Conservation (phyloP, 2,113 vertebrate genomes). For the Bungarus multicinctus region DNA sequence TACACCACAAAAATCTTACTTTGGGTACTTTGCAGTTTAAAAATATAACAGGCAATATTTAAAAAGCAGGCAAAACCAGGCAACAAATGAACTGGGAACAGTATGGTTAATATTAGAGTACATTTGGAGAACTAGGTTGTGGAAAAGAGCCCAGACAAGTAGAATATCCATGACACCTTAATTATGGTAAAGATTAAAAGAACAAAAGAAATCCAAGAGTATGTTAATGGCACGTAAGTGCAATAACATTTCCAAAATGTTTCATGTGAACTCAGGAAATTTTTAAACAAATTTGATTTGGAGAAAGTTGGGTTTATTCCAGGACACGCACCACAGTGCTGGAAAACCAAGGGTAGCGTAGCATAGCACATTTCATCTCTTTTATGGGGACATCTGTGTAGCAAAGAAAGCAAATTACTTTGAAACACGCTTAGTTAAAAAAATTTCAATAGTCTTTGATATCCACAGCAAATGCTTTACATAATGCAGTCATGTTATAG, state of each 20-base stretch:
- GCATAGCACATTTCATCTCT: conserved; percentile 62
- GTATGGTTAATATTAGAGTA: not conserved
- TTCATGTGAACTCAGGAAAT: conserved; percentile 41
- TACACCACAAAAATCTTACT: not conserved
- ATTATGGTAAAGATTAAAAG: conserved; percentile 25
- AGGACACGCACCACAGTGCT: conserved; percentile 49
- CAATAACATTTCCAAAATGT: conserved; percentile 33
- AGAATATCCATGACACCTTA: conserved; percentile 5
- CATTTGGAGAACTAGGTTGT: not conserved
- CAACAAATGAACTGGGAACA: not conserved
- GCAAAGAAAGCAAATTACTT: conserved; percentile 71
- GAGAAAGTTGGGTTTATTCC: conserved; percentile 61
- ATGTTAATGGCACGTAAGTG: conserved; percentile 37
- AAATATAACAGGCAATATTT: not conserved
- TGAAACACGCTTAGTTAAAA: conserved; percentile 70
- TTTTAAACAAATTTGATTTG: conserved; percentile 57
- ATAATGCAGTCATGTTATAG: conserved; percentile 46
- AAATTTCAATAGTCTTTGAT: conserved; percentile 68
- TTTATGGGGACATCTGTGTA: conserved; percentile 74
- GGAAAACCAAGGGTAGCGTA: conserved; percentile 51
- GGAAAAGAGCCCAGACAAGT: not conserved
- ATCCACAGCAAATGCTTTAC: conserved; percentile 64
- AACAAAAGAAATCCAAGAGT: conserved; percentile 11
- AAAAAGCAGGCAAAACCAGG: not conserved
- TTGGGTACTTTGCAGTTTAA: not conserved